A percentile compares a stretch with the other conserved stretches of the same genome.
phyloP scores from a whole-genome alignment of 2,113 vertebrate genomes.

The Thomomys bottae region DNA sequence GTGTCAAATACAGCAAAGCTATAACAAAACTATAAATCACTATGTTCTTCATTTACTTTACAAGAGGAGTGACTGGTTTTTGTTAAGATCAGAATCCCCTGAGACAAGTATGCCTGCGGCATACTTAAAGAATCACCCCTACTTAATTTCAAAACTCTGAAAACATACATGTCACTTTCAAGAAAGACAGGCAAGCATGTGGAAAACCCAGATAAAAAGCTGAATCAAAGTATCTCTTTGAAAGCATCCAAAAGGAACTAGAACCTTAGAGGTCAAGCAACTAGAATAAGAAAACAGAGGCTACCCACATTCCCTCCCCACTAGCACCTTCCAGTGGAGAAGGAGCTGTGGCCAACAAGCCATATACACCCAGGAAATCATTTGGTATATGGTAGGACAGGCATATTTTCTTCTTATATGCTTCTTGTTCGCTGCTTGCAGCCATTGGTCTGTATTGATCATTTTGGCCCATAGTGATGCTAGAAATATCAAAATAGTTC shows the following conservation, averaged over 20 bases:
- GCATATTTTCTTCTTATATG: too few relatives aligned
- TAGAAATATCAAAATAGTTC: too few relatives aligned
- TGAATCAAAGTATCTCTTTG: slow-evolving; percentile 37
- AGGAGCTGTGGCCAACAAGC: too few relatives aligned
- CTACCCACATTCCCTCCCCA: neutral
- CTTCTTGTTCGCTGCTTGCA: too few relatives aligned
- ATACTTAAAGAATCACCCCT: neutral
- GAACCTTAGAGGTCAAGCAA: neutral
- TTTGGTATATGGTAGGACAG: too few relatives aligned
- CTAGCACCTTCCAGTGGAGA: neutral
- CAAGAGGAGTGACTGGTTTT: neutral
- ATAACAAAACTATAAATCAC: neutral
- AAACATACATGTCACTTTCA: neutral
- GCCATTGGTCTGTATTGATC: too few relatives aligned
- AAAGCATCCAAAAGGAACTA: neutral
- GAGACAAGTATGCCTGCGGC: too few relatives aligned
- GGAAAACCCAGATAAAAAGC: neutral
- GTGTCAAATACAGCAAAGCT: neutral
- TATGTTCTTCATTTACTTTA: neutral
- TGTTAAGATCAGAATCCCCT: too few relatives aligned
- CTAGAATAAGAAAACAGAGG: neutral
- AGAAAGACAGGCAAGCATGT: neutral
- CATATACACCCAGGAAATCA: too few relatives aligned
- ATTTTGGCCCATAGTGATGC: too few relatives aligned
- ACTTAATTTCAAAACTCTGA: neutral